Evolutionary conservation across 2,797 vertebrate genomes (phyloP).

Genomic region (Pitangus sulphuratus): DNA sequence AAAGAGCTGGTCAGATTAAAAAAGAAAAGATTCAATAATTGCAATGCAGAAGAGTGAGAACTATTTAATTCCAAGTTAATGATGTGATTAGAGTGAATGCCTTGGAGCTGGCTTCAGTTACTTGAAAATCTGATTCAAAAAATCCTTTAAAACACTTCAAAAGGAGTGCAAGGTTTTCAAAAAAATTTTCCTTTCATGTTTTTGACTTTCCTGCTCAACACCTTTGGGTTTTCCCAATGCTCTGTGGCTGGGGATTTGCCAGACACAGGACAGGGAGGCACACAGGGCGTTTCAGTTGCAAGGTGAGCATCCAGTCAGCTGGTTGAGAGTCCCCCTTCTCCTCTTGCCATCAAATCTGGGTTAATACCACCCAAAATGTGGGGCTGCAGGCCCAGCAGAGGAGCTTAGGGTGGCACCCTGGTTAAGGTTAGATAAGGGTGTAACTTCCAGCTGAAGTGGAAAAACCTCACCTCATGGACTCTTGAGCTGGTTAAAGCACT

Average conservation of each 20-base stretch:
- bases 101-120: not conserved
- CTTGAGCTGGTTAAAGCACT: not conserved
- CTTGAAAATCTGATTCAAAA: not conserved
- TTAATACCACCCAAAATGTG: not conserved
- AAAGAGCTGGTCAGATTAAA: not conserved
- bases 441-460: not conserved
- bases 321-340: not conserved
- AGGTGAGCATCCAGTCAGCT: accelerated
- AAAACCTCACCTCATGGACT: accelerated
- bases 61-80: not conserved
- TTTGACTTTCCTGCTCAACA: not conserved
- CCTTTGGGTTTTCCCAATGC: not conserved
- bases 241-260: not conserved
- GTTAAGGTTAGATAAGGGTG: not conserved
- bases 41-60: not conserved
- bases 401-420: not conserved
- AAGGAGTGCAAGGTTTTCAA: not conserved
- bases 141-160: not conserved
- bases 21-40: not conserved
- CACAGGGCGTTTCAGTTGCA: not conserved
- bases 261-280: not conserved
- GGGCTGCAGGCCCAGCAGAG: not conserved
- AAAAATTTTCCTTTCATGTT: not conserved
- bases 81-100: not conserved
- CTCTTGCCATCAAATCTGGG: not conserved